Base-by-base conservation (phyloP, 2,113 vertebrate genomes). In the Xiphophorus maculatus region DNA sequence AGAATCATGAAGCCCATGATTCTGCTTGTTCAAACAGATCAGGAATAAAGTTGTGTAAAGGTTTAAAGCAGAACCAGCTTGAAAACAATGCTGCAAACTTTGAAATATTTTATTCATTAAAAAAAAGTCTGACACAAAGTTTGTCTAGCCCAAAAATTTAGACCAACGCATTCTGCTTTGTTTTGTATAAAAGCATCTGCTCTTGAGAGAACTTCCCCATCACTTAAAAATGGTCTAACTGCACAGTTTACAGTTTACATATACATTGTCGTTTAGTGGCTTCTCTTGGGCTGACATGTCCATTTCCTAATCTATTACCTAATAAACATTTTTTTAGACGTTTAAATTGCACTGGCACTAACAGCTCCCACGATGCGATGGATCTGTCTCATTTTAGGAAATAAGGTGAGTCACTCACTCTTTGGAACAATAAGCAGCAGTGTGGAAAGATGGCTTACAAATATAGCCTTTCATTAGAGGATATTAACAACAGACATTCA, bases 391-490 rank as follows among this genome's bases (percentile, higher is more conserved):
- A 79, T 78, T 86, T 83, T 79, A 60, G 79, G 76, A 78, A 82
- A 88, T 67, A 44, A 83, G 77, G 86, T 89, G 88, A 90, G 82
- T 90, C 83, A 80, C 73, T 73, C 83, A 72, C 78, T 79, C 75
- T 80, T 82, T 72, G 76, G 66, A 78, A 90, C 77, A 90, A 76
- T 83, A 73, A 74, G 73, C 84, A 33, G 68, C 29, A 70, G 78
- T 78, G 67, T 81, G 71, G 87, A 90, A 90, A 87, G 73, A 80
- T 64, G 14, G 75, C 76, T 82, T 70, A 85, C 67, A 79, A 90
- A 89, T 83, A 89, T 69, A 89, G 83, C 76, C 86, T 82, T 82
- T 89, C 87, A 89, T 88, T 82, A 83, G 71, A 89, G 84, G 78
- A 82, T 82, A 80, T 84, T 82, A 90, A 81, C 81, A 85, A 83